Percentiles rank a stretch among this genome's conserved stretches.
phyloP scores from a whole-genome alignment of 2,888 invertebrate species.

The Synergus itoensis region DNA sequence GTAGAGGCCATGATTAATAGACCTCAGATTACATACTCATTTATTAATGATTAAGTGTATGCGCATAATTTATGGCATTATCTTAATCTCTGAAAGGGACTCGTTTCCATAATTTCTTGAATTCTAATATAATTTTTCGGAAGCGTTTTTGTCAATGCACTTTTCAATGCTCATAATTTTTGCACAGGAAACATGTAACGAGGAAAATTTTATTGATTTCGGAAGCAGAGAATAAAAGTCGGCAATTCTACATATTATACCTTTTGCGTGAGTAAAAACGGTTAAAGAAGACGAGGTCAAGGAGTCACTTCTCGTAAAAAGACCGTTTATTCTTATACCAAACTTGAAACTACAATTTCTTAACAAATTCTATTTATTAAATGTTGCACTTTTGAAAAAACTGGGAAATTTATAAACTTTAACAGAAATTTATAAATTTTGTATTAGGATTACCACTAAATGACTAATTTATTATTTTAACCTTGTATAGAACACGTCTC shows the following conservation, averaged over 20 bases:
- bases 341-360: no score
- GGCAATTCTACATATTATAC: constrained; percentile 1
- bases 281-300: constrained; percentile 46
- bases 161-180: constrained; percentile 2
- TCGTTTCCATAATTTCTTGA: background rate
- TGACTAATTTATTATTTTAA: background rate
- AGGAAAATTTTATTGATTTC: constrained; percentile 6
- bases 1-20: background rate
- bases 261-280: constrained; percentile 45
- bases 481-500: no score
- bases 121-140: background rate
- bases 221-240: constrained; percentile 31
- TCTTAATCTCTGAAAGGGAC: background rate
- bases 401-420: background rate
- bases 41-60: background rate
- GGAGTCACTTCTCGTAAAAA: constrained; percentile 1
- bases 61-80: background rate
- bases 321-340: background rate
- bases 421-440: background rate
- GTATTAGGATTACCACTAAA: background rate
- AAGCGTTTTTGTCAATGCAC: background rate
- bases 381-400: background rate
- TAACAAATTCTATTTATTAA: background rate
- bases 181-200: constrained; percentile 4
- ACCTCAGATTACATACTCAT: background rate